Conservation (phyloP, 2,113 vertebrate genomes). For the Jaculus jaculus region DNA sequence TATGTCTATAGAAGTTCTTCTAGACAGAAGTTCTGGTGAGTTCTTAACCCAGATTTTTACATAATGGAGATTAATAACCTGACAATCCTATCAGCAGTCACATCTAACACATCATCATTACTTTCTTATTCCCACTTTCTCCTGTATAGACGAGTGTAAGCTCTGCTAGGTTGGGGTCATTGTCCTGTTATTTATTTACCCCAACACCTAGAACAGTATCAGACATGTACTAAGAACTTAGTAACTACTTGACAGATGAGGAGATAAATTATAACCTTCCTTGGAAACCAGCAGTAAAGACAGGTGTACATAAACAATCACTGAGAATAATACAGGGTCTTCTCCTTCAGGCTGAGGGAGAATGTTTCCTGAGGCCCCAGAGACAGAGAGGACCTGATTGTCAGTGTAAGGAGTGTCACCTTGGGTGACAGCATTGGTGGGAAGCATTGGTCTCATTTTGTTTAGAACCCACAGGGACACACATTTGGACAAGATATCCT, state of each 20-base stretch:
- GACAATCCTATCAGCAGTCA: neutral
- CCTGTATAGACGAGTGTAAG: neutral
- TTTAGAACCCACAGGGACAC: neutral
- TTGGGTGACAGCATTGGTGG: neutral
- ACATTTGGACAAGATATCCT: neutral
- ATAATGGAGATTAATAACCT: neutral
- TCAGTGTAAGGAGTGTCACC: neutral
- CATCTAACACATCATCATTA: neutral
- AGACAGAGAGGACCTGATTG: neutral
- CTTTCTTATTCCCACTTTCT: neutral
- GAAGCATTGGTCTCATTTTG: neutral
- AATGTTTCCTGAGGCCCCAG: neutral
- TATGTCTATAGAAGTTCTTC: neutral
- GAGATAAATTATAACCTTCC: neutral
- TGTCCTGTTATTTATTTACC: neutral
- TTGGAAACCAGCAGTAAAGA: neutral
- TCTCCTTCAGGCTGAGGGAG: neutral
- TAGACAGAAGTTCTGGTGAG: neutral
- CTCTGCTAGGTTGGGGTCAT: neutral
- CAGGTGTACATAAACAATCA: neutral
- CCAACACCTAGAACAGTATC: neutral
- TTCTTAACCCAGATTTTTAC: neutral
- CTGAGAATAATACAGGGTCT: neutral
- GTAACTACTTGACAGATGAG: neutral
- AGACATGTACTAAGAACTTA: neutral